These are phyloP conservation scores for Standfussiana lucernea DNA, from an alignment of 2,888 invertebrate genomes.

Conservation along the genomic window DNA sequence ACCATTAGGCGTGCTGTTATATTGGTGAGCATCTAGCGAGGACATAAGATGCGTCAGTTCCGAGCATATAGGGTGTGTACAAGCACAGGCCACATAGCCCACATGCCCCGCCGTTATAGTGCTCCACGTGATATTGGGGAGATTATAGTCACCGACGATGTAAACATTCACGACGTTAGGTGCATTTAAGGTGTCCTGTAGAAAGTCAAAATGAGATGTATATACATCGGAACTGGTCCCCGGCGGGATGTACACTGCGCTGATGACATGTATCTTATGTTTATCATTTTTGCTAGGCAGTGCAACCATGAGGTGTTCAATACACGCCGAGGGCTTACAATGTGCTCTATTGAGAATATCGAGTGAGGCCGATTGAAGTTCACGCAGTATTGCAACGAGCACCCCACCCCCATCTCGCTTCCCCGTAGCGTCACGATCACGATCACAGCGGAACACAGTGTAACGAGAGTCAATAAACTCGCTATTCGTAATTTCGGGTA, in stretches of 20 bases:
- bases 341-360: too few species aligned
- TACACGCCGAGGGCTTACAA: too few species aligned
- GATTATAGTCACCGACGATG: not conserved
- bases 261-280: slow-evolving; percentile 1
- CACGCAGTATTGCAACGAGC: too few species aligned
- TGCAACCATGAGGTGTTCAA: not conserved
- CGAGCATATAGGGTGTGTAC: not conserved
- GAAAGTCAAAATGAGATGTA: not conserved
- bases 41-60: not conserved
- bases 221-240: not conserved
- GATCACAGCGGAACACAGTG: too few species aligned
- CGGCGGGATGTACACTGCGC: not conserved
- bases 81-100: not conserved
- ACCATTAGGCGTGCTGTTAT: not conserved
- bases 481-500: too few species aligned
- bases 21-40: not conserved
- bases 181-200: not conserved
- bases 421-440: too few species aligned
- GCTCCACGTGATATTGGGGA: not conserved
- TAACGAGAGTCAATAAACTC: too few species aligned
- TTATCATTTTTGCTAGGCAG: not conserved
- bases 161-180: not conserved
- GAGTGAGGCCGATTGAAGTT: too few species aligned
- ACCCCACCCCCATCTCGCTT: too few species aligned
- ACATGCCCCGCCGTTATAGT: not conserved